phyloP scores from a whole-genome alignment of 2,888 invertebrate genomes.

The Nomada fabriciana region DNA sequence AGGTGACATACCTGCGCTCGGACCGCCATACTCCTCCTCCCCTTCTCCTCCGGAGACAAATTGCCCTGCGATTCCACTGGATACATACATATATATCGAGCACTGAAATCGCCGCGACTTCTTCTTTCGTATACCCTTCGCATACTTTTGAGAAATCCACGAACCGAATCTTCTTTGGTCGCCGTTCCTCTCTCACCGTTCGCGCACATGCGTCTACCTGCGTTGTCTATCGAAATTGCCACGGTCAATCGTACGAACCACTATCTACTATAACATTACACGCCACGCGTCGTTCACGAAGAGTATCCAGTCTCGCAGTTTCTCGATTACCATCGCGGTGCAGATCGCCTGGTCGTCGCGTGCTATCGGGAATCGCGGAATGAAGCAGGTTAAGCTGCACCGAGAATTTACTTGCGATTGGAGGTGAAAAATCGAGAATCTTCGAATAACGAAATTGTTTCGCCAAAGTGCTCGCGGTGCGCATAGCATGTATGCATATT shows the following conservation, averaged over 20 bases:
- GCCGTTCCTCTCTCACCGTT: too few species aligned
- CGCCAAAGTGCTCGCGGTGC: neutral
- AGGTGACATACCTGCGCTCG: constrained; percentile 55
- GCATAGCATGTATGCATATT: too few species aligned
- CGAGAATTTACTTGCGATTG: too few species aligned
- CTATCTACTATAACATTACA: too few species aligned
- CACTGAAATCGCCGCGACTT: constrained; percentile 28
- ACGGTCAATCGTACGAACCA: too few species aligned
- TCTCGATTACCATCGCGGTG: neutral
- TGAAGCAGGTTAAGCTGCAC: constrained; percentile 12
- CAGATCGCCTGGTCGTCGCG: neutral
- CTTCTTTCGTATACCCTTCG: constrained; percentile 4
- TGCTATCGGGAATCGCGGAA: constrained; percentile 10
- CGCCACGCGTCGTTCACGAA: neutral
- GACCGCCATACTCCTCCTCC: constrained; percentile 30
- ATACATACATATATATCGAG: neutral
- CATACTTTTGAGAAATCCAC: neutral
- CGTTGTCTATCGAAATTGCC: too few species aligned
- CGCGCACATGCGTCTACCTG: too few species aligned
- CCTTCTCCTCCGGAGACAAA: constrained; percentile 63
- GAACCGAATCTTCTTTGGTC: too few species aligned
- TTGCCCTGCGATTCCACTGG: constrained; percentile 45
- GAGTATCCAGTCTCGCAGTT: neutral
- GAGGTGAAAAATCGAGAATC: constrained; percentile 19
- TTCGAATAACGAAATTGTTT: constrained; percentile 48